Evolutionary conservation across 2,797 vertebrate genomes (phyloP).

Genomic region (Poeciliopsis paucimaculata): DNA sequence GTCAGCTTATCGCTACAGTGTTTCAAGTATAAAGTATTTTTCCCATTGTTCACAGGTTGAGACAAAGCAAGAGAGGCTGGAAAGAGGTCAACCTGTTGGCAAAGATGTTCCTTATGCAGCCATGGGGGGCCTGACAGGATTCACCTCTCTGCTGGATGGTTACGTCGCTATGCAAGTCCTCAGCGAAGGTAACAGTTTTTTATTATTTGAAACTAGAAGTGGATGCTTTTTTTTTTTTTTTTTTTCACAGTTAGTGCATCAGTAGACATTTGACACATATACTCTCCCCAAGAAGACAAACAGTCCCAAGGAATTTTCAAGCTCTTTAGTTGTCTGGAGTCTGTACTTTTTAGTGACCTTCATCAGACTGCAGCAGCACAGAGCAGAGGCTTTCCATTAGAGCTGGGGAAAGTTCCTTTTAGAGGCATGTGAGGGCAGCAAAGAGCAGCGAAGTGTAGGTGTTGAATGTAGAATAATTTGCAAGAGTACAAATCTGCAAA

Average conservation of each 20-base stretch:
- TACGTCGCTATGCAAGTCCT: slow-evolving; percentile 85
- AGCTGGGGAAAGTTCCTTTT: slow-evolving; percentile 53
- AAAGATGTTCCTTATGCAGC: slow-evolving; percentile 87
- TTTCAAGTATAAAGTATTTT: neutral
- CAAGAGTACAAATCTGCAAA: slow-evolving; percentile 8
- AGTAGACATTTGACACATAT: neutral
- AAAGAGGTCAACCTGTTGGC: slow-evolving; percentile 84
- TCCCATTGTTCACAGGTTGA: slow-evolving; percentile 74
- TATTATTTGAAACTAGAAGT: slow-evolving; percentile 3
- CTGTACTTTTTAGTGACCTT: slow-evolving; percentile 6
- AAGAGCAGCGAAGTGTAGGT: slow-evolving; percentile 48
- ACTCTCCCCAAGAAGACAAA: neutral
- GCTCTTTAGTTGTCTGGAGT: slow-evolving; percentile 13
- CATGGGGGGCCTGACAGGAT: slow-evolving; percentile 92
- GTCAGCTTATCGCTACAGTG: neutral
- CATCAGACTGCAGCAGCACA: neutral
- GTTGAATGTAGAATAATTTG: slow-evolving; percentile 4
- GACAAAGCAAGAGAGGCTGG: slow-evolving; percentile 85
- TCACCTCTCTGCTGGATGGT: slow-evolving; percentile 89
- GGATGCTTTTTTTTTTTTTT: neutral
- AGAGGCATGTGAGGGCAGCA: slow-evolving; percentile 69
- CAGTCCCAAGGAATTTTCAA: neutral
- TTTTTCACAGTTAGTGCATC: neutral
- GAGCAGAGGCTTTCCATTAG: slow-evolving; percentile 36
- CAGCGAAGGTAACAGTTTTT: slow-evolving; percentile 72